Evolutionary conservation across 2,888 invertebrate genomes (phyloP).

Genomic region (Coremacera marginata): DNA sequence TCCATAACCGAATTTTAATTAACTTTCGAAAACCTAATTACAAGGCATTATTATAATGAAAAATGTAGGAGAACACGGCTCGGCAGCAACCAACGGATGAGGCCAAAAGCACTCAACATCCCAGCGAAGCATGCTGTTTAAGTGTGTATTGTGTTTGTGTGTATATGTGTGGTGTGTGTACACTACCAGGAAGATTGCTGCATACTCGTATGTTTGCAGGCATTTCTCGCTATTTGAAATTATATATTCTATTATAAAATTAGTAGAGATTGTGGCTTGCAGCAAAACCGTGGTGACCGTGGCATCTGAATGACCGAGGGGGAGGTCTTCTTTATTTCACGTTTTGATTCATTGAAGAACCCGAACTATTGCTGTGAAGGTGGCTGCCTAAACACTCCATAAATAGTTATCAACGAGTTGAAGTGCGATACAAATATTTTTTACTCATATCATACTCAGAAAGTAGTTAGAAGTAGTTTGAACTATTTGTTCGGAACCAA

Average conservation of each 20-base stretch:
- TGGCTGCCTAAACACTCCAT: too few relatives aligned
- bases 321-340: not conserved
- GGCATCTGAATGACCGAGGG: not conserved
- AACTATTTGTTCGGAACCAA: too few relatives aligned
- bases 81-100: not conserved
- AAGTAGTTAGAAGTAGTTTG: too few relatives aligned
- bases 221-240: not conserved
- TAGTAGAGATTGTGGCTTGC: slow-evolving; percentile 22
- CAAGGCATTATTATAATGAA: slow-evolving; percentile 69
- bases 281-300: not conserved
- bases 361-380: too few relatives aligned
- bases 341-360: too few relatives aligned
- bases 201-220: not conserved
- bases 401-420: too few relatives aligned
- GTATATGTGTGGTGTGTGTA: not conserved
- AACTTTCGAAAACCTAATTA: slow-evolving; percentile 70
- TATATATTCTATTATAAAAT: slow-evolving; percentile 25
- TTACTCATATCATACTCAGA: too few relatives aligned
- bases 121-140: not conserved
- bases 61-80: slow-evolving; percentile 44
- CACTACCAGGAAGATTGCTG: not conserved
- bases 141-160: not conserved
- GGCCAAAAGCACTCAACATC: not conserved
- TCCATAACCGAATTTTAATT: slow-evolving; percentile 69
- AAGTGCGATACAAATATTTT: too few relatives aligned